Evolutionary conservation across 2,113 vertebrate genomes (phyloP).

Genomic region (Gavia stellata): DNA sequence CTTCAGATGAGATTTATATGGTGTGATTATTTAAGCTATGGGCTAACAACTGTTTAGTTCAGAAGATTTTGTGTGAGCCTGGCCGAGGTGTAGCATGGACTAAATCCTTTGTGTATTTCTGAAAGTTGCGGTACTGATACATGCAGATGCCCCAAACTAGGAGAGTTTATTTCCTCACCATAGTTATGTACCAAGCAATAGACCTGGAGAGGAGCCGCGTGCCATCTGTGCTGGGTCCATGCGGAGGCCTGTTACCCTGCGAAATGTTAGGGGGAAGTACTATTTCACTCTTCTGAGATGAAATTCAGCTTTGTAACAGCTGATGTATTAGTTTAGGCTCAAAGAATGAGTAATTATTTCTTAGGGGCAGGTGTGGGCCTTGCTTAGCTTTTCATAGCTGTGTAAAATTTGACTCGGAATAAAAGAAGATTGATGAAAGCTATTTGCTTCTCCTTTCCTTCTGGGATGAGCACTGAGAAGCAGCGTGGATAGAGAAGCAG

Average conservation of each 20-base stretch:
- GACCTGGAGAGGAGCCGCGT: not conserved
- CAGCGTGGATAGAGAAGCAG: not conserved
- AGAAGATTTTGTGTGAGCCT: not conserved
- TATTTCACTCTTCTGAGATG: not conserved
- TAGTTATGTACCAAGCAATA: not conserved
- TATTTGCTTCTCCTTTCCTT: not conserved
- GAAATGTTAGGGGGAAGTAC: not conserved
- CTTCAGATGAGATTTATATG: not conserved
- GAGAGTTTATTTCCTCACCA: not conserved
- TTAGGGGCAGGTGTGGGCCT: not conserved
- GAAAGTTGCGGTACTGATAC: not conserved
- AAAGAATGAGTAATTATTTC: not conserved
- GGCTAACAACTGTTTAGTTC: not conserved
- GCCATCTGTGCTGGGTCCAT: not conserved
- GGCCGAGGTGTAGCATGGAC: not conserved
- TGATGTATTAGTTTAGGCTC: not conserved
- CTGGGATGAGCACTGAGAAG: not conserved
- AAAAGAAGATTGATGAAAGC: not conserved
- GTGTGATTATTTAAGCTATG: not conserved
- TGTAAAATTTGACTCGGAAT: not conserved
- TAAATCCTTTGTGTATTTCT: not conserved
- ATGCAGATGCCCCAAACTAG: too few species aligned
- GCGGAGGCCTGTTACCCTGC: not conserved
- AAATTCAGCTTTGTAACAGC: not conserved
- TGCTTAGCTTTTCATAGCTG: not conserved